phyloP scores from a whole-genome alignment of 2,797 vertebrate genomes.

The Capromys pilorides region DNA sequence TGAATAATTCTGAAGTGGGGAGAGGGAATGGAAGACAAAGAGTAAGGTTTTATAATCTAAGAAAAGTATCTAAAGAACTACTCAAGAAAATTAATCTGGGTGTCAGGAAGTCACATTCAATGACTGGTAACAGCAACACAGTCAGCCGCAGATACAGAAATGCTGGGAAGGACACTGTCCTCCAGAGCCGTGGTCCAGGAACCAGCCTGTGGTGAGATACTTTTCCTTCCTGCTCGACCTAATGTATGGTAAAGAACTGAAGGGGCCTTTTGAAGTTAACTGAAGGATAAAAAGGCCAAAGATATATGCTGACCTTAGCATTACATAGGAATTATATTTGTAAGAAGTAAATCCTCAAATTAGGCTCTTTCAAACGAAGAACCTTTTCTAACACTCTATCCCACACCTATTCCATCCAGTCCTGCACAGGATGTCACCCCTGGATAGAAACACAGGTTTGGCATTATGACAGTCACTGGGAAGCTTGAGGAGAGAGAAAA shows the following conservation, averaged over 20 bases:
- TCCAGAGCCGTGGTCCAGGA: background rate
- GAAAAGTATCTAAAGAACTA: background rate
- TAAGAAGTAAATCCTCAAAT: background rate
- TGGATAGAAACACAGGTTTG: fast-evolving
- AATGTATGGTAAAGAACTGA: background rate
- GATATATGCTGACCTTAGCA: background rate
- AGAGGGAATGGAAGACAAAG: background rate
- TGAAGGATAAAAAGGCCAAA: background rate
- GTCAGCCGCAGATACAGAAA: background rate
- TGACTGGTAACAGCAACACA: background rate
- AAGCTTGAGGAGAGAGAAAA: background rate
- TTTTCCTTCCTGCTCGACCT: background rate
- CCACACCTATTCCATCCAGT: background rate
- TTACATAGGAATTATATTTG: background rate
- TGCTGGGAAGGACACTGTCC: background rate
- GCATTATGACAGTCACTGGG: background rate
- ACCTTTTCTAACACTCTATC: background rate
- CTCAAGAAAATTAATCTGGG: background rate
- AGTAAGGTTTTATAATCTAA: background rate
- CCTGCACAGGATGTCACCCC: background rate
- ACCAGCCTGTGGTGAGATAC: no score
- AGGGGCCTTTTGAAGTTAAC: background rate
- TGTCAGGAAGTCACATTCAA: background rate
- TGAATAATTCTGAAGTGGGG: background rate
- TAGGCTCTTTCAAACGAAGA: background rate